Base-by-base conservation (phyloP, 2,888 invertebrate genomes). In the Smittia sp. region DNA sequence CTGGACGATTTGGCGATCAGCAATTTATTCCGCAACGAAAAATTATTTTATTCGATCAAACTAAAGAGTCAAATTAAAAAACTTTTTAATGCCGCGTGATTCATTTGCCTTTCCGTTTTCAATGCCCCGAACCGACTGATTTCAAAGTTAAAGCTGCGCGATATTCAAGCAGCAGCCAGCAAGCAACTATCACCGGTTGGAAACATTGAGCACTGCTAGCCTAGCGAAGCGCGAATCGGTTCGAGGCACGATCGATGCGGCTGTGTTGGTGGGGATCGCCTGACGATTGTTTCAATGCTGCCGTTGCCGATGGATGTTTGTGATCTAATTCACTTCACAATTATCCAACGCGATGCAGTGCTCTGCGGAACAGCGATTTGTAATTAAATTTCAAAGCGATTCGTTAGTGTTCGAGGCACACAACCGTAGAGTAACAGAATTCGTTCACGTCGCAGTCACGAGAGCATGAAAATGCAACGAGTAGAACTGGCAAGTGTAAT, bases 111-210 rank as follows among this genome's bases (percentile, higher is more conserved):
- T 69, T 46, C 52, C 69, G 54, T 27, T 69, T 69, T 41, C 54
- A 69, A 69, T 32, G 54, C 69, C 69, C 52, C 69, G 69, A 69
- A 69, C 52, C 46, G 69, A 69, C 69, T 69, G 69, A 69, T 52
- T 69, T 69, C 52, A 54, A 52, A 69, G 69, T 32, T 69, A 52
- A 54, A 52, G 18, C 22, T 54, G 25, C 6, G 22, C 67, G 67
- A 67, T 66, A 38, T 66, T 66, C 58, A 9, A 58, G 22, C 15
- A 1, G 4, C 58, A 58, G 11, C 22, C 6, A 58, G 20, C 18
- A 18, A 58, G 2, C 58, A 58, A 58, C 63, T n/a, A 25, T 11
- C 18, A 27, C 13, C 27, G 63, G 27, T 63, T 24, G 25, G 27
- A 63, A 63, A 63, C 62, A 62, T n/a, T n/a, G n/a, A 58, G 6